Evolutionary conservation across 1,140 invertebrate species (phyloP).

Genomic region (Tetranychus urticae): DNA sequence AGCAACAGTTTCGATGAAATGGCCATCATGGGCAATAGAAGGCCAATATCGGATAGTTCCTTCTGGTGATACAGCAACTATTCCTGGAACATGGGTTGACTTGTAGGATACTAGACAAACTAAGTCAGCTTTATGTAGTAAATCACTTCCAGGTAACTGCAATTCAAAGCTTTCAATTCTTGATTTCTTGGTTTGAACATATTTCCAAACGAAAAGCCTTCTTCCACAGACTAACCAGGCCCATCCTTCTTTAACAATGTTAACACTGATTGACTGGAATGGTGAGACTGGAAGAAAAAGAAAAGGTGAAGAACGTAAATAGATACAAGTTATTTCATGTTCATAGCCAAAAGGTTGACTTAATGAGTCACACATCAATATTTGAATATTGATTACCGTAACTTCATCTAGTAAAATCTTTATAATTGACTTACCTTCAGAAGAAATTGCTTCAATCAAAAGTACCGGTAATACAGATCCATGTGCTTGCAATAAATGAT

Average conservation of each 20-base stretch:
- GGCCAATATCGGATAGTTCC: slow-evolving; percentile 76
- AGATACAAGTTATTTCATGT: not conserved
- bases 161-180: slow-evolving; percentile 44
- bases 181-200: slow-evolving; percentile 14
- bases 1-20: slow-evolving; percentile 41
- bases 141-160: slow-evolving; percentile 62
- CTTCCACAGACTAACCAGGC: slow-evolving; percentile 67
- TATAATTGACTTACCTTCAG: slow-evolving; percentile 31
- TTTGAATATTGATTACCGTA: not conserved
- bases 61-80: slow-evolving; percentile 75
- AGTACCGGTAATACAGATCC: slow-evolving; percentile 53
- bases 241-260: slow-evolving; percentile 38
- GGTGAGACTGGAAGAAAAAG: not conserved
- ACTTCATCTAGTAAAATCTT: not conserved
- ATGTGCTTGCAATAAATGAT: slow-evolving; percentile 26
- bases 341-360: not conserved
- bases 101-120: slow-evolving; percentile 47
- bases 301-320: not conserved
- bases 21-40: slow-evolving; percentile 59
- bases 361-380: not conserved
- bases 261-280: slow-evolving; percentile 26
- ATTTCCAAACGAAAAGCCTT: slow-evolving; percentile 63
- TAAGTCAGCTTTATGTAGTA: slow-evolving; percentile 68
- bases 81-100: slow-evolving; percentile 32
- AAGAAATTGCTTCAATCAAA: slow-evolving; percentile 63